A percentile compares a stretch with the other conserved stretches of the same genome.
These are phyloP conservation scores for Rhodinocichla rosea DNA, from an alignment of 2,113 vertebrate genomes.

Conservation along the genomic window DNA sequence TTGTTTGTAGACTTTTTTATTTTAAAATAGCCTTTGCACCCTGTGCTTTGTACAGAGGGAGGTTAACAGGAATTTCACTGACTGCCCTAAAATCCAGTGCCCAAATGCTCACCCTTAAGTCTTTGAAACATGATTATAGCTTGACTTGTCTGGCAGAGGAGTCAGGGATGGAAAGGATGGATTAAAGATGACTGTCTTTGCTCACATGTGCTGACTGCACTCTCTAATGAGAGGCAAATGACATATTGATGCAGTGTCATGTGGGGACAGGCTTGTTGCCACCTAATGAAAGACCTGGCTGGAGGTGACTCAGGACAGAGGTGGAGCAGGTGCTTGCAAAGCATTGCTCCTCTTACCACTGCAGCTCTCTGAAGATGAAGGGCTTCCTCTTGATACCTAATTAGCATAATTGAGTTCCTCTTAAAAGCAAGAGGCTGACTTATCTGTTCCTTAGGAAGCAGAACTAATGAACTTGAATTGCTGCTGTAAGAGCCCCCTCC, in stretches of 20 bases:
- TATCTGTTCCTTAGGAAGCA: conserved; percentile 49
- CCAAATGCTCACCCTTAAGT: neutral
- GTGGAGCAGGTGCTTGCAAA: conserved; percentile 32
- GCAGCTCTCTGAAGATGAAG: conserved; percentile 19
- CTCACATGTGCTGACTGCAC: neutral
- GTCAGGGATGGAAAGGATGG: neutral
- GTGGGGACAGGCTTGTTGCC: neutral
- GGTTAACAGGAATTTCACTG: neutral
- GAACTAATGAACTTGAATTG: conserved; percentile 40
- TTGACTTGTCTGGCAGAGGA: neutral
- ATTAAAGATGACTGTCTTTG: neutral
- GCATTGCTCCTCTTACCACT: neutral
- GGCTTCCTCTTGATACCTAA: conserved; percentile 3
- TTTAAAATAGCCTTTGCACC: neutral
- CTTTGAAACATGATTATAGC: neutral
- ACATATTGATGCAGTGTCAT: neutral
- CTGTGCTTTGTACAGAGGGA: neutral
- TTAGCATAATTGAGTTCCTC: conserved; percentile 36
- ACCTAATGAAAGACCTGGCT: neutral
- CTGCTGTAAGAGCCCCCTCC: neutral
- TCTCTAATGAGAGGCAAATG: neutral
- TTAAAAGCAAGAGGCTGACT: neutral
- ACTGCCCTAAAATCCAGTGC: neutral
- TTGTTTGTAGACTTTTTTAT: neutral
- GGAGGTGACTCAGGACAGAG: neutral